These are phyloP conservation scores for Malthinus flaveolus DNA, from an alignment of 2,888 invertebrate species.

Conservation along the genomic window DNA sequence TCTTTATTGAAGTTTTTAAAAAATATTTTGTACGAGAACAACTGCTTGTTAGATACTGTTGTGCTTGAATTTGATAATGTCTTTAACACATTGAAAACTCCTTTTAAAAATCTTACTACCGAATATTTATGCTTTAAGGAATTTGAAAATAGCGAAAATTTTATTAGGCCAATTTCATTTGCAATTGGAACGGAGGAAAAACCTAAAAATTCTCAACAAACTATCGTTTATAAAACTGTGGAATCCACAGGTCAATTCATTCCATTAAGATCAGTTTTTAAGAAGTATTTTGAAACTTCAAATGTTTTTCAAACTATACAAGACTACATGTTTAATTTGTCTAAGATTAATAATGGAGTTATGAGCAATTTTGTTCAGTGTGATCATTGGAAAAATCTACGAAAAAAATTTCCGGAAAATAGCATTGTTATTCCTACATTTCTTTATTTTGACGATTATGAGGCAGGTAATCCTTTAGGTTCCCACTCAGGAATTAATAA, in stretches of 20 bases:
- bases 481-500: constrained; percentile 34
- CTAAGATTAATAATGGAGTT: background rate
- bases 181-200: background rate
- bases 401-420: background rate
- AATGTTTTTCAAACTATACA: background rate
- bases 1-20: too few species aligned
- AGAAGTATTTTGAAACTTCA: background rate
- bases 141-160: background rate
- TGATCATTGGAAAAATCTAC: background rate
- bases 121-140: constrained; percentile 1
- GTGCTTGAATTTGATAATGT: background rate
- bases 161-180: background rate
- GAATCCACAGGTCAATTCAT: background rate
- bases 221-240: background rate
- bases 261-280: background rate
- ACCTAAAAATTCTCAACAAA: background rate
- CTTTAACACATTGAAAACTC: background rate
- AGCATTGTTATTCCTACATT: constrained; percentile 24
- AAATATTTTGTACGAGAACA: too few species aligned
- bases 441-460: constrained; percentile 36
- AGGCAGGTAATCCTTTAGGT: constrained; percentile 32
- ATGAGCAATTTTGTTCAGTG: background rate
- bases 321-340: background rate
- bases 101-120: background rate
- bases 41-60: too few species aligned